Conservation (phyloP, 1,140 invertebrate species). For the Battus philenor region DNA sequence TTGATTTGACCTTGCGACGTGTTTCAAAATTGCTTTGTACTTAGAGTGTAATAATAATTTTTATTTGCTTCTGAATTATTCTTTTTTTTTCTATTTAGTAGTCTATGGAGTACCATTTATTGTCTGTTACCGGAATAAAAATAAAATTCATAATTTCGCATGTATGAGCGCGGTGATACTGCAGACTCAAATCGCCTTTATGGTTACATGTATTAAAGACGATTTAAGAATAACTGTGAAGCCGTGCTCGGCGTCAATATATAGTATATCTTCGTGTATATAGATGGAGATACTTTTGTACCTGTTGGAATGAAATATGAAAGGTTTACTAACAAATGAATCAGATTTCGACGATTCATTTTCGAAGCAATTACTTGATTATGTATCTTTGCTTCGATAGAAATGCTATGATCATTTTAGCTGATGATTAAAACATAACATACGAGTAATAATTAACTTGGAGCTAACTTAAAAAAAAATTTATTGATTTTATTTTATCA, state of each 20-base stretch:
- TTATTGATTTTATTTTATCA: too few species aligned
- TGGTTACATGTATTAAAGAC: slow-evolving; percentile 5
- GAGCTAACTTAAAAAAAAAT: too few species aligned
- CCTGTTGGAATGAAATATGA: slow-evolving; percentile 54
- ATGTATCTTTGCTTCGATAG: too few species aligned
- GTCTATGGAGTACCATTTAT: slow-evolving; percentile 13
- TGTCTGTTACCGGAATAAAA: slow-evolving; percentile 20
- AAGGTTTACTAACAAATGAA: too few species aligned
- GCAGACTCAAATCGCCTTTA: slow-evolving; percentile 13
- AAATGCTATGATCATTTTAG: too few species aligned
- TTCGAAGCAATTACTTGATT: too few species aligned
- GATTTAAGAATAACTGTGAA: slow-evolving; percentile 12
- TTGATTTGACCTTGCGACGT: slow-evolving; percentile 18
- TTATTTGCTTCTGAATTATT: slow-evolving; percentile 1
- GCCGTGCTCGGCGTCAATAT: slow-evolving; percentile 11
- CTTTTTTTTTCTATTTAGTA: not conserved
- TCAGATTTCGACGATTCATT: too few species aligned
- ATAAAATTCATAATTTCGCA: not conserved
- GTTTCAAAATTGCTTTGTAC: slow-evolving; percentile 49
- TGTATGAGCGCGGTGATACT: not conserved
- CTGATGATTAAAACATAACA: too few species aligned
- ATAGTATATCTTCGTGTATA: slow-evolving; percentile 42
- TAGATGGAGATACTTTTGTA: slow-evolving; percentile 65
- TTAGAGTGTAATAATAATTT: slow-evolving; percentile 30
- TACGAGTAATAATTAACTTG: too few species aligned